Evolutionary conservation across 1,140 invertebrate genomes (phyloP).

Genomic region (Panulirus ornatus): DNA sequence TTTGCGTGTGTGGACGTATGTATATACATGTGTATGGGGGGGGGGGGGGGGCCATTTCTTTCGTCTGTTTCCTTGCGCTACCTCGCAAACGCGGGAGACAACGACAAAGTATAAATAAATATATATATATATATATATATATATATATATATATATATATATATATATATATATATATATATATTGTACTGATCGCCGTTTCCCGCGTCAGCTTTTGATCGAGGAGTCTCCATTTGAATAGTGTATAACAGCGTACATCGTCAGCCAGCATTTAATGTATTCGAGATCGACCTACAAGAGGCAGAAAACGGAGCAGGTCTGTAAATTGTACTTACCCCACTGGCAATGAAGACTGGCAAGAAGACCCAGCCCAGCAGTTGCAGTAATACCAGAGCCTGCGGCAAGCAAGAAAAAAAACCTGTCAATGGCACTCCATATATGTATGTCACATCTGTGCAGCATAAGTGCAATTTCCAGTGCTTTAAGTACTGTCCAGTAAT

Average conservation of each 20-base stretch:
- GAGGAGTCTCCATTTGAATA: not conserved
- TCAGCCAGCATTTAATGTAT: not conserved
- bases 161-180: too few species aligned
- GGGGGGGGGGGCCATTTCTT: too few species aligned
- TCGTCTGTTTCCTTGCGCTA: too few species aligned
- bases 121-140: conserved; percentile 23
- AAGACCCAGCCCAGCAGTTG: conserved; percentile 82
- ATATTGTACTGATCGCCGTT: not conserved
- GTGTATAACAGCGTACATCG: not conserved
- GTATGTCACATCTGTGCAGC: too few species aligned
- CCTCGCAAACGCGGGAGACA: too few species aligned
- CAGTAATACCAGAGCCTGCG: conserved; percentile 80
- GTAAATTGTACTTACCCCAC: conserved; percentile 76
- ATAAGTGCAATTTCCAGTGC: too few species aligned
- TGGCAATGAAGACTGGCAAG: conserved; percentile 81
- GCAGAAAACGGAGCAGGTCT: not conserved
- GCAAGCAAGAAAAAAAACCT: too few species aligned
- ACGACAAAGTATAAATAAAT: too few species aligned
- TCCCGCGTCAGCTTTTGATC: not conserved
- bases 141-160: conserved; percentile 21
- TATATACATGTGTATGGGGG: too few species aligned
- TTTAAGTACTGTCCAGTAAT: too few species aligned
- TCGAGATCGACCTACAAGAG: not conserved
- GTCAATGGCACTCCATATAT: too few species aligned
- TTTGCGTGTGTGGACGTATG: too few species aligned